Percentiles rank a stretch among this genome's conserved stretches.
phyloP scores from a whole-genome alignment of 2,888 invertebrate genomes.

The Amiota minor region DNA sequence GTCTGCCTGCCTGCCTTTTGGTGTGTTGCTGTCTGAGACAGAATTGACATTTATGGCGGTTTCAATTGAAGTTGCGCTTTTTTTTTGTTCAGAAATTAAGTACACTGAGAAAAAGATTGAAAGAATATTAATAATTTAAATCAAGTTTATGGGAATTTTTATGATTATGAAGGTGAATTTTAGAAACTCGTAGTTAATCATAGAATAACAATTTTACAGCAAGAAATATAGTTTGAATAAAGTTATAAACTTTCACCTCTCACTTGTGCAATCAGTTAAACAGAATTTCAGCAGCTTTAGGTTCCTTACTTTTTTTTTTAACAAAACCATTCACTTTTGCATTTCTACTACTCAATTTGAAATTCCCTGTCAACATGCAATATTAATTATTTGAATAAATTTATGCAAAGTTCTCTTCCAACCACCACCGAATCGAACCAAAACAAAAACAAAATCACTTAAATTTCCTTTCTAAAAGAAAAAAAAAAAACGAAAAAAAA shows the following conservation, averaged over 20 bases:
- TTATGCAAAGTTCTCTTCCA: conserved; percentile 9
- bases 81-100: neutral
- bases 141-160: no score
- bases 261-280: no score
- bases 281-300: no score
- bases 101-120: no score
- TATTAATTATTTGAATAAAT: conserved; percentile 1
- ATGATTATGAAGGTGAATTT: no score
- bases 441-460: neutral
- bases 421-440: neutral
- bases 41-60: conserved; percentile 25
- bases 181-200: no score
- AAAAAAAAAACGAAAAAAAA: neutral
- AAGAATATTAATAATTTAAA: no score
- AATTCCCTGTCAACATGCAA: neutral
- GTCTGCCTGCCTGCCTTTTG: no score
- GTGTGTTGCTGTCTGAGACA: conserved; percentile 1
- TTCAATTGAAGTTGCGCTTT: conserved; percentile 19
- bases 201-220: no score
- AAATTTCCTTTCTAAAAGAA: conserved; percentile 17
- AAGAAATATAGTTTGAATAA: no score
- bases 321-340: conserved; percentile 1
- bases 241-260: no score
- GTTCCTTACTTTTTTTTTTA: no score
- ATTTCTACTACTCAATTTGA: neutral